These are phyloP conservation scores for Ammodytes marinus DNA, from an alignment of 2,113 vertebrate genomes.

Conservation along the genomic window DNA sequence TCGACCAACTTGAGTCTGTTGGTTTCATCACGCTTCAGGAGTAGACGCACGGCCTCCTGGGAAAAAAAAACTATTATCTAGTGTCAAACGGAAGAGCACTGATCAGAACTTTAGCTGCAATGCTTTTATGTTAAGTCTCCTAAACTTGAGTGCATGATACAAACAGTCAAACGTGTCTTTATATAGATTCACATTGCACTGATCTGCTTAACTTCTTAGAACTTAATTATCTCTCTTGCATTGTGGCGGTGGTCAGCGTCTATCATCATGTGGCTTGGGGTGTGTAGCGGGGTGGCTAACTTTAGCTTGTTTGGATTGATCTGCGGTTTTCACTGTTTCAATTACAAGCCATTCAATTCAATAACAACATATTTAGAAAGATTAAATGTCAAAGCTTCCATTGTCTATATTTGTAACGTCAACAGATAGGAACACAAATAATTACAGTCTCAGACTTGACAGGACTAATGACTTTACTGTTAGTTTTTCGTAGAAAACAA, in stretches of 20 bases:
- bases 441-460: not conserved
- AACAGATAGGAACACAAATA: too few relatives aligned
- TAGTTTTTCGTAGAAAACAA: not conserved
- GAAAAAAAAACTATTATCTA: not conserved
- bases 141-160: not conserved
- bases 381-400: too few relatives aligned
- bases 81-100: constrained; percentile 3
- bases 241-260: not conserved
- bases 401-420: too few relatives aligned
- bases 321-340: not conserved
- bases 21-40: constrained; percentile 1
- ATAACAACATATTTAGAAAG: too few relatives aligned
- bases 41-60: not conserved
- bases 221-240: constrained; percentile 14
- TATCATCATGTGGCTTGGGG: constrained; percentile 1
- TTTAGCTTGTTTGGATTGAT: constrained; percentile 10
- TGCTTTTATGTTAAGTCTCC: not conserved
- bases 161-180: not conserved
- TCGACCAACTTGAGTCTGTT: constrained; percentile 2
- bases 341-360: too few relatives aligned
- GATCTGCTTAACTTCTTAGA: constrained; percentile 1
- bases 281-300: not conserved
- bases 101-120: not conserved
- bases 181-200: not conserved
- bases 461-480: not conserved